Evolutionary conservation across 2,797 vertebrate genomes (phyloP), one percentile per base, ranked within the genome.

Genomic region (Spinibarbus caldwelli): DNA sequence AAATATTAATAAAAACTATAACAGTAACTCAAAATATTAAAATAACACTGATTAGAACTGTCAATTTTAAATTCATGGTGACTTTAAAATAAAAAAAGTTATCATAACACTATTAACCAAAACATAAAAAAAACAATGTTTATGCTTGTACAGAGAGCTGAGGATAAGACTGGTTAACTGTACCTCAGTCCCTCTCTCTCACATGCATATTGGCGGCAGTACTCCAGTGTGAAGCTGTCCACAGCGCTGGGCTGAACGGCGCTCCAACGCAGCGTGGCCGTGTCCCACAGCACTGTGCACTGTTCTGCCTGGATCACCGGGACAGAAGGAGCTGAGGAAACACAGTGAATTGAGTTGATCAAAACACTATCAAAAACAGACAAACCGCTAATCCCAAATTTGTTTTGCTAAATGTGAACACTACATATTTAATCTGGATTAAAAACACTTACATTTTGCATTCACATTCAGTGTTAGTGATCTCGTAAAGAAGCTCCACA

Each of bases 171-270:
- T 6, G 64, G 62, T 15, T 59, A 49, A 90, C 94, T 88, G 90
- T 83, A 99, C 98, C 98, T 97, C 89, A 99, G 97, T 14, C 97
- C 98, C 75, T 99, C 97, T 41, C 97, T 97, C 87, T 99, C 97
- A 0, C 95, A 93, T 0, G 97, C 96, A 34, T 96, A 97, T 90
- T 99, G 97, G 83, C 95, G 96, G 91, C 98, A 99, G 91, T 97
- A 99, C 90, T 99, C 98, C 88, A 99, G 75, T 3, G 95, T 97
- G 91, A 97, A 99, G 88, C 93, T 96, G 57, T 96, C 96, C 0
- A 91, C 94, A 0, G 94, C 92, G 0, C 77, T 86, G 0, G 88
- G 91, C 31, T 88, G 83, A 19, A 88, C 14, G 4, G 95, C 89
- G 2, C 73, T 92, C 98, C 98, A 99, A 77, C 96, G 95, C 89